Evolutionary conservation across 2,113 vertebrate species (phyloP), one percentile per base, ranked within the genome.

Genomic region (Cyprinus carpio): DNA sequence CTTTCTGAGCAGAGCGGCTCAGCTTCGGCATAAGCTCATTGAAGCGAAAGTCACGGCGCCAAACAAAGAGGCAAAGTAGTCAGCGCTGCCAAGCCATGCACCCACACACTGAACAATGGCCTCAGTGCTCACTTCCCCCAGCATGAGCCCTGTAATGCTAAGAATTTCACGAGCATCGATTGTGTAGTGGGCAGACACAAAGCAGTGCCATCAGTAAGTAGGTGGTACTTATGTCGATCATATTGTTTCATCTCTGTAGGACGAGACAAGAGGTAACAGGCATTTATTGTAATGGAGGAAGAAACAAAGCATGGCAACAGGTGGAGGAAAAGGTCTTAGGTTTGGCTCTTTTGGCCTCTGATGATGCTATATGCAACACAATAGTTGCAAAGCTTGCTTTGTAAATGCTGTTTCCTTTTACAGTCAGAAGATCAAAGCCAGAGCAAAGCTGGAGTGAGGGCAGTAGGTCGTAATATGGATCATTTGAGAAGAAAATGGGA

Each of bases 81-180:
- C 87, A 87, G 87, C 54, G 49, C 65, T 91, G 93, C 92, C 92
- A 93, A 91, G 87, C 89, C 75, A 81, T 81, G 87, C 92, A 91
- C 93, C 92, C 92, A 93, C 91, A 92, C 92, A 91, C 86, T 71
- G 83, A 90, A 90, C 90, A 94, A 91, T 91, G 90, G 90, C 90
- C 89, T 87, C 78, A 88, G 25, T 51, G 40, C 62, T 74, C 71
- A 29, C 84, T 72, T 56, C 76, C 84, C 65, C 49, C 77, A 56
- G 65, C 25, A 64, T 81, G 72, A 51, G 62, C 29, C 43, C 67
- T 85, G 77, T 81, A 81, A 87, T 84, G 87, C 86, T 81, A 82
- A 82, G 92, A 87, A 85, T 85, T 86, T 87, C 87, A 77, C 83
- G 87, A 87, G n/a, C 84, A 89, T 81, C 80, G 69, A 89, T 89